Evolutionary conservation across 2,113 vertebrate genomes (phyloP), one percentile per base, ranked within the genome.

Genomic region (Larimichthys crocea): DNA sequence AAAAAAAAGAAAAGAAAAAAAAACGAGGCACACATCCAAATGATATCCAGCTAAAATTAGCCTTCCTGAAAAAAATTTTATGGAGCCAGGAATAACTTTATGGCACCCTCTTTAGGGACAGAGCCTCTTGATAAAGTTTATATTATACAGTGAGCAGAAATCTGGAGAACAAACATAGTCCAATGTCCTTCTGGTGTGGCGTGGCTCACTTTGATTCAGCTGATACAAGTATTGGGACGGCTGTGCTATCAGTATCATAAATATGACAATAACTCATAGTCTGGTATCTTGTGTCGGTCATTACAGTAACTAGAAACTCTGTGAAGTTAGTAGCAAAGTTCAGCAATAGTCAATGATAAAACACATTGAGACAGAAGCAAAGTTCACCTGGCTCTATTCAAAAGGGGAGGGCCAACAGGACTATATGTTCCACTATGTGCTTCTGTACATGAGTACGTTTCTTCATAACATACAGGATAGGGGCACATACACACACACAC

Each of bases 321-420:
- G 29, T 57, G 69, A 46, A 44, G 57, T 55, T 20, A 66, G 91
- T 91, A 83, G 82, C 91, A 94, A 95, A 93, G 94, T 94, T 94
- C 93, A 94, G 76, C 80, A 57, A 70, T 73, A 66, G 91, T 90
- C 87, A 93, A 92, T 92, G 91, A 94, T 94, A 93, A 93, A 94
- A 92, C 92, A 73, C 82, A 81, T 88, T 89, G 62, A 77, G 77
- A 76, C 62, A 42, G 88, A 93, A 89, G 86, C 92, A 94, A 94
- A 95, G 94, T 93, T 94, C 94, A 94, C 80, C 77, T 65, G 73
- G 64, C 75, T 87, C 42, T 52, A 57, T 59, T 83, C 44, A 56
- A 63, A 79, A 63, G 59, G 46, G 57, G 69, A 22, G 48, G 68
- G 49, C 17, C 40, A 6, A 42, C 67, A 22, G 50, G 78, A 29